phyloP scores from a whole-genome alignment of 2,113 vertebrate species.

The Microtus pennsylvanicus region DNA sequence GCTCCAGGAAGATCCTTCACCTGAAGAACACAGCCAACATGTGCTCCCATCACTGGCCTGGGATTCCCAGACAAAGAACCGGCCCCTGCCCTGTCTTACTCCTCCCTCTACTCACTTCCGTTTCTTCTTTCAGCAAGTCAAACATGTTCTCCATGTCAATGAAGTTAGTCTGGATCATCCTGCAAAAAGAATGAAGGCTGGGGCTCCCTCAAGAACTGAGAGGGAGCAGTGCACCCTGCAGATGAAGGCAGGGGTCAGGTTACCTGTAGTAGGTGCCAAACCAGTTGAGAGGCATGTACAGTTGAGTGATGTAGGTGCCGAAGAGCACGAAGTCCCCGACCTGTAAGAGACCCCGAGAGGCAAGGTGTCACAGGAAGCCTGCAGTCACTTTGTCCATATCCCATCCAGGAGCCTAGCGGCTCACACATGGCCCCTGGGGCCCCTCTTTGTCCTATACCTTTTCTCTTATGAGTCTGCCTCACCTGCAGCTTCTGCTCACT shows the following conservation, averaged over 20 bases:
- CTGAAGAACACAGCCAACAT: slow-evolving; percentile 78
- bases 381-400: neutral
- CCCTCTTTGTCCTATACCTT: too few relatives aligned
- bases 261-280: slow-evolving; percentile 99
- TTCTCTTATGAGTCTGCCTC: neutral
- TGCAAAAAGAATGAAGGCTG: slow-evolving; percentile 76
- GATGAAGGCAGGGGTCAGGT: neutral
- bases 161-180: slow-evolving; percentile 98
- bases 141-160: slow-evolving; percentile 99
- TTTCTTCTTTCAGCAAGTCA: slow-evolving; percentile 92
- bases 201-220: rapidly evolving
- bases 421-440: neutral
- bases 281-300: slow-evolving; percentile 98
- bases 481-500: slow-evolving; percentile 94
- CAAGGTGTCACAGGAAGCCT: neutral
- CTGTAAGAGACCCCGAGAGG: slow-evolving; percentile 81
- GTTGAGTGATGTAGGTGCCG: slow-evolving; percentile 97
- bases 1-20: slow-evolving; percentile 94
- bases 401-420: neutral
- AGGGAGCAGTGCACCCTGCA: neutral
- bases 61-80: neutral
- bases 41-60: neutral
- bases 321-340: slow-evolving; percentile 98
- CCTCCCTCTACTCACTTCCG: slow-evolving; percentile 88
- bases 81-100: neutral